A percentile compares a stretch with the other conserved stretches of the same genome.
Conservation (phyloP, 2,113 vertebrate species). For the Suricata suricatta region DNA sequence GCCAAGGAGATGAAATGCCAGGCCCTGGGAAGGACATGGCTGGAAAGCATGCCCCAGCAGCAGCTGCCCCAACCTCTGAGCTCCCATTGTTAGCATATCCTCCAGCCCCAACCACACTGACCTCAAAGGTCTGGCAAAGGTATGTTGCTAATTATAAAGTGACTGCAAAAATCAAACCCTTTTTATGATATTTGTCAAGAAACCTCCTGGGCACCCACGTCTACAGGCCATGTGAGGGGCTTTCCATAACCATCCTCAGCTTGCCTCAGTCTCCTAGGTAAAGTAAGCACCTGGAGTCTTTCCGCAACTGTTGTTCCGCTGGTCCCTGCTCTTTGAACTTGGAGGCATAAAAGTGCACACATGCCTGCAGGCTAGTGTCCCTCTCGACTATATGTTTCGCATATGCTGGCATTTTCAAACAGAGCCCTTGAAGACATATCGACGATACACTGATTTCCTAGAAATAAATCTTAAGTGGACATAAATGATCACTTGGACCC, state of each 20-base stretch:
- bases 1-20: not conserved
- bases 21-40: not conserved
- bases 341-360: not conserved
- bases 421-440: not conserved
- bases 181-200: not conserved
- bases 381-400: not conserved
- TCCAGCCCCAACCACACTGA: not conserved
- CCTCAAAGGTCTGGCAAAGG: not conserved
- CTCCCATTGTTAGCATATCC: not conserved
- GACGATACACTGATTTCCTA: not conserved
- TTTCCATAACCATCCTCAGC: not conserved
- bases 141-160: not conserved
- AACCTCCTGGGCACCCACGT: not conserved
- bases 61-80: not conserved
- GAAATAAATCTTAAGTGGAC: not conserved
- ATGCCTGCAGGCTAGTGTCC: not conserved
- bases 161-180: not conserved
- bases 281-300: not conserved
- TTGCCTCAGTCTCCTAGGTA: not conserved
- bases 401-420: not conserved
- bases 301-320: not conserved
- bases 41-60: not conserved
- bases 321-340: not conserved
- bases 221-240: not conserved
- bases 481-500: not conserved